A percentile compares a stretch with the other conserved stretches of the same genome.
These are phyloP conservation scores for Myiagra hebetior DNA, from an alignment of 2,113 vertebrate genomes.

Conservation along the genomic window DNA sequence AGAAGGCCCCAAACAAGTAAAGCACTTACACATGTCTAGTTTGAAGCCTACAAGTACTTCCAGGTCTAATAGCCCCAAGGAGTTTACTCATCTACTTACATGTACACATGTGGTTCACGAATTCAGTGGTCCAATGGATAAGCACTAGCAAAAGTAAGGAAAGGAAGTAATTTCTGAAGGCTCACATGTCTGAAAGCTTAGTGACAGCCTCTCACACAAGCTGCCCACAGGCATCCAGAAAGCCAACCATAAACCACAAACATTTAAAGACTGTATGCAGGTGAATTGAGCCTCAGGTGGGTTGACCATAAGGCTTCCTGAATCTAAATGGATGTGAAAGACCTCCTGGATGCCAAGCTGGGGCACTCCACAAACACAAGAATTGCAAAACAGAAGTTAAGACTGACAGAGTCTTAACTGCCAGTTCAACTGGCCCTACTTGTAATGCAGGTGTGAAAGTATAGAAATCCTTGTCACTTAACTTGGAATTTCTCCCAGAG, in stretches of 20 bases:
- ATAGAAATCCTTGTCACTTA: neutral
- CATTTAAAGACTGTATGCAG: rapidly evolving
- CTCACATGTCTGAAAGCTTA: neutral
- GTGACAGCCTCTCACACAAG: neutral
- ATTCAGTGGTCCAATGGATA: neutral
- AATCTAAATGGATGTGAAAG: neutral
- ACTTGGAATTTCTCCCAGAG: neutral
- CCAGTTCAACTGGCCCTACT: neutral
- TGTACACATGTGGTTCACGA: neutral
- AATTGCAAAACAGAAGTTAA: neutral
- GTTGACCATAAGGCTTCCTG: neutral
- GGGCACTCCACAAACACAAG: neutral
- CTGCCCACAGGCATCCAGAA: neutral
- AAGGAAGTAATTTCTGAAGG: neutral
- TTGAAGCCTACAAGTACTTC: neutral
- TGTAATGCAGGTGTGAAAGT: neutral
- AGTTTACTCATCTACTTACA: neutral
- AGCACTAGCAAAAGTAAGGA: neutral
- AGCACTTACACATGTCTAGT: neutral
- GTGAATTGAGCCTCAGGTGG: neutral
- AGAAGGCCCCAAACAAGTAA: neutral
- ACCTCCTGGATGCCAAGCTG: neutral
- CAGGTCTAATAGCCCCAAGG: neutral
- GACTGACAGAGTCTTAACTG: too few relatives aligned
- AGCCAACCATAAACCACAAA: neutral